Conservation (phyloP, 2,113 vertebrate species). For the Vireo altiloquus region DNA sequence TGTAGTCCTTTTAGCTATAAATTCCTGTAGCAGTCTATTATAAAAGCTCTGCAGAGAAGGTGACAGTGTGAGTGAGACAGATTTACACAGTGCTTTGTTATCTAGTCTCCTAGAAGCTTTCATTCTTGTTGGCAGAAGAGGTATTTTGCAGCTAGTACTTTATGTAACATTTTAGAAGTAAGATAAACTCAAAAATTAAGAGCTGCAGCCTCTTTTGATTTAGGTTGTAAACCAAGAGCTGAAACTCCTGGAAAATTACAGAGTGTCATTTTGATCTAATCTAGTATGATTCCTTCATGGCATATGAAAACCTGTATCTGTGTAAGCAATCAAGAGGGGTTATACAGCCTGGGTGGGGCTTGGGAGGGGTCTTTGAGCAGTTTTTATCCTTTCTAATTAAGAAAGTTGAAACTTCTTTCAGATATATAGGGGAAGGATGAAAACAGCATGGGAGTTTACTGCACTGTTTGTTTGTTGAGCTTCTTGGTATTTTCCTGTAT, state of each 20-base stretch:
- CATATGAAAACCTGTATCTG: not conserved
- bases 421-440: not conserved
- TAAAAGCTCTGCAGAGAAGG: not conserved
- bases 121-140: not conserved
- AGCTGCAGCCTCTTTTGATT: not conserved
- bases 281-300: fast-evolving
- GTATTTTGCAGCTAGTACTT: not conserved
- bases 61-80: not conserved
- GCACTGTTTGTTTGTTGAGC: not conserved
- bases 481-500: not conserved
- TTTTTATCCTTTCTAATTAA: not conserved
- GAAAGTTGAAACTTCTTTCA: not conserved
- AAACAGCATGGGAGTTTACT: not conserved
- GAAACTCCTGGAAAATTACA: not conserved
- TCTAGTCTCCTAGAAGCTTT: not conserved
- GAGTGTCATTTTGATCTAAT: not conserved
- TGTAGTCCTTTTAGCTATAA: not conserved
- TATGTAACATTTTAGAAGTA: not conserved
- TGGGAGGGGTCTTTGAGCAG: not conserved
- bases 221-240: not conserved
- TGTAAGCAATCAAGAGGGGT: not conserved
- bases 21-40: not conserved
- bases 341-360: fast-evolving
- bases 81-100: not conserved
- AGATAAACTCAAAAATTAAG: not conserved